These are phyloP conservation scores for Rhabdomys dilectus DNA, from an alignment of 2,113 vertebrate species.

Conservation along the genomic window DNA sequence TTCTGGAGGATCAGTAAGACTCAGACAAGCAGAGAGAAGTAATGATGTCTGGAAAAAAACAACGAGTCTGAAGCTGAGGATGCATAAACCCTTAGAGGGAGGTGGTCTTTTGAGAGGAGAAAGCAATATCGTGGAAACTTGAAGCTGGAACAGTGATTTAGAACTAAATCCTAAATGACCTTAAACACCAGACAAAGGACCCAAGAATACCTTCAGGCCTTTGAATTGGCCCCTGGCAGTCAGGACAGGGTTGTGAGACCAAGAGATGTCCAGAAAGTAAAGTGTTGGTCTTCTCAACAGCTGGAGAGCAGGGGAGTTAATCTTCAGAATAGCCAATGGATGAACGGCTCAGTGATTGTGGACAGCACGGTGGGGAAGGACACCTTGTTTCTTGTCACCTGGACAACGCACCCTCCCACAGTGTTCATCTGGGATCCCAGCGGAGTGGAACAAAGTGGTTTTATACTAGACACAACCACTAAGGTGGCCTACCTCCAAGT, in stretches of 20 bases:
- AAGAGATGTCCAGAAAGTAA: neutral
- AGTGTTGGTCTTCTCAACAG: slow-evolving; percentile 74
- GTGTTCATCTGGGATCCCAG: slow-evolving; percentile 82
- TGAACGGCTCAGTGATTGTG: slow-evolving; percentile 84
- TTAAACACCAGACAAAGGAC: slow-evolving; percentile 4
- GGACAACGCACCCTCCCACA: slow-evolving; percentile 66
- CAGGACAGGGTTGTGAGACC: neutral
- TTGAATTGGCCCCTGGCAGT: neutral
- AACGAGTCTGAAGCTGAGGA: neutral
- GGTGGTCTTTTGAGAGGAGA: neutral
- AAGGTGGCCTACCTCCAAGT: slow-evolving; percentile 81
- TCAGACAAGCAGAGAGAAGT: neutral
- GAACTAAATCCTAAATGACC: neutral
- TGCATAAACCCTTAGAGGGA: neutral
- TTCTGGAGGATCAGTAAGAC: neutral
- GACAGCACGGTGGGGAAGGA: slow-evolving; percentile 86
- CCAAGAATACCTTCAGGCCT: neutral
- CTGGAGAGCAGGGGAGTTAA: slow-evolving; percentile 81
- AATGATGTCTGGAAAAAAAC: slow-evolving; percentile 29
- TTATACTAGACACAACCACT: slow-evolving; percentile 33
- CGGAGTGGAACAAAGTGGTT: slow-evolving; percentile 69
- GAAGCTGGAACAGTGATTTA: slow-evolving; percentile 16
- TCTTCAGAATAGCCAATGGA: slow-evolving; percentile 65
- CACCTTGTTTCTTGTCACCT: slow-evolving; percentile 86
- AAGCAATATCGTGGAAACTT: neutral